Conservation (phyloP, 2,113 vertebrate genomes). For the Podarcis raffonei region DNA sequence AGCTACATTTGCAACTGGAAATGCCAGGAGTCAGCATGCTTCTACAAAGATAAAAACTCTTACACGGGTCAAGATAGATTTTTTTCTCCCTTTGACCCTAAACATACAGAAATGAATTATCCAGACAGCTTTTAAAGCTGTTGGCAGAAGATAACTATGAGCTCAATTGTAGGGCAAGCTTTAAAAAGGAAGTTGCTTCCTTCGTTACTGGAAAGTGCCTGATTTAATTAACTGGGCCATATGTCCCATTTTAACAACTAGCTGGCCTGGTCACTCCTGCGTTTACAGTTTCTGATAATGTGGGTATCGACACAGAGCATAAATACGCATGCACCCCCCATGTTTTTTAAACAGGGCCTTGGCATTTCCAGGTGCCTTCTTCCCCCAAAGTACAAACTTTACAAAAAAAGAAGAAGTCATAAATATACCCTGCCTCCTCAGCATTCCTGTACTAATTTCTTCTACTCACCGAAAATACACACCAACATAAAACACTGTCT, state of each 20-base stretch:
- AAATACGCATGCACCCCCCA: conserved; percentile 46
- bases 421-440: conserved; percentile 51
- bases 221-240: conserved; percentile 68
- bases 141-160: conserved; percentile 66
- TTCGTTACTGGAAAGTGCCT: conserved; percentile 80
- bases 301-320: conserved; percentile 50
- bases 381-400: conserved; percentile 37
- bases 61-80: conserved; percentile 50
- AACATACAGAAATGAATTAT: conserved; percentile 60
- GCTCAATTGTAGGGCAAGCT: conserved; percentile 60
- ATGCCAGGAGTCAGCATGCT: background rate
- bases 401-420: background rate
- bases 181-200: conserved; percentile 71
- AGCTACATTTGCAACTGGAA: conserved; percentile 27
- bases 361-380: conserved; percentile 33
- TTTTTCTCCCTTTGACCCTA: conserved; percentile 45
- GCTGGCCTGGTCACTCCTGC: conserved; percentile 52
- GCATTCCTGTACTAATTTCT: conserved; percentile 48
- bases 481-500: conserved; percentile 67
- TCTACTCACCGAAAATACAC: conserved; percentile 56
- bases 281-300: conserved; percentile 56
- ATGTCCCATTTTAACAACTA: conserved; percentile 69
- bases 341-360: conserved; percentile 61
- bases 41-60: conserved; percentile 21
- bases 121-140: conserved; percentile 64